Conservation (phyloP, 2,888 invertebrate species). For the Diploptera punctata region DNA sequence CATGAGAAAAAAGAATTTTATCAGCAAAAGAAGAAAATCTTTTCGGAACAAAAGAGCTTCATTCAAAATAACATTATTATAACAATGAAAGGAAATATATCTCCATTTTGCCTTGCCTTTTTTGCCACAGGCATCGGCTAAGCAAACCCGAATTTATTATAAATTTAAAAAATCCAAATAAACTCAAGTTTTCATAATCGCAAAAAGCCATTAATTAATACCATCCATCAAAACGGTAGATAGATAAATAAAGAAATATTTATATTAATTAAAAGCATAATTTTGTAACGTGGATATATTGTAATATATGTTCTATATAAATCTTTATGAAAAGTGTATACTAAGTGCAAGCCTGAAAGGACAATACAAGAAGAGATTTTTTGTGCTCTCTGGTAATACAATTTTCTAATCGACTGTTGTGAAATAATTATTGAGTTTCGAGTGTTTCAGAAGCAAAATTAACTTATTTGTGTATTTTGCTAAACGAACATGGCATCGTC, state of each 20-base stretch:
- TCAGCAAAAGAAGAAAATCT: slow-evolving; percentile 12
- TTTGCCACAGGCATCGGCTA: slow-evolving; percentile 42
- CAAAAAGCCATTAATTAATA: slow-evolving; percentile 20
- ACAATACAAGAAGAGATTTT: too few species aligned
- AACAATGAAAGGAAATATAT: slow-evolving; percentile 36
- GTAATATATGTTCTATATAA: slow-evolving; percentile 6
- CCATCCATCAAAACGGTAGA: slow-evolving; percentile 24
- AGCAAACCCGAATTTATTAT: slow-evolving; percentile 20
- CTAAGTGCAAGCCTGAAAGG: neutral
- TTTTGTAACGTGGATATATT: slow-evolving; percentile 18
- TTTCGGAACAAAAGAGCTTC: neutral
- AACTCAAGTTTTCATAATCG: neutral
- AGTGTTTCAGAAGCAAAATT: too few species aligned
- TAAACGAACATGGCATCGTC: slow-evolving; percentile 35
- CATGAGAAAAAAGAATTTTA: slow-evolving; percentile 6
- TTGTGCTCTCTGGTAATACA: too few species aligned
- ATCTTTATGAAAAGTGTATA: slow-evolving; percentile 16
- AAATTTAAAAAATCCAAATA: neutral
- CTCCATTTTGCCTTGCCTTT: slow-evolving; percentile 38
- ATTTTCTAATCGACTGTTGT: neutral
- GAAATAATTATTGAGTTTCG: too few species aligned
- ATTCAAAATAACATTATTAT: slow-evolving; percentile 21
- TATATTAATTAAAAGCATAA: slow-evolving; percentile 19
- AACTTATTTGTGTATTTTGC: too few species aligned
- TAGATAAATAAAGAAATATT: slow-evolving; percentile 16